Percentiles rank a stretch among this genome's conserved stretches.
These are phyloP conservation scores for Leptinotarsa lineolata DNA, from an alignment of 1,140 invertebrate genomes.

Conservation along the genomic window DNA sequence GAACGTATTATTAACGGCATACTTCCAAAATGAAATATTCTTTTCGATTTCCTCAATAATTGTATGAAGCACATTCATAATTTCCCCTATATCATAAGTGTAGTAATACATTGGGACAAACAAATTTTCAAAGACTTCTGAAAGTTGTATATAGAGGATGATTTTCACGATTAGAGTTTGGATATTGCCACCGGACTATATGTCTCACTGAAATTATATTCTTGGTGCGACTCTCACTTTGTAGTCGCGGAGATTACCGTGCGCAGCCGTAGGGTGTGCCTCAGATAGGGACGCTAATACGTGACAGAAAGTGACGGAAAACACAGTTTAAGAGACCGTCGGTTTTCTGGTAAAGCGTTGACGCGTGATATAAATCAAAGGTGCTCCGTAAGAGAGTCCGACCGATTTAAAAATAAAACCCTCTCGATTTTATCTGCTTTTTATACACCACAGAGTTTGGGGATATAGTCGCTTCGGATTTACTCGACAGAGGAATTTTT, in stretches of 20 bases:
- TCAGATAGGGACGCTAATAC: background rate
- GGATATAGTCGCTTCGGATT: background rate
- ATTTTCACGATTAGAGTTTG: background rate
- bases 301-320: background rate
- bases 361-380: slow-evolving; percentile 25
- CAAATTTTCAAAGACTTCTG: no score
- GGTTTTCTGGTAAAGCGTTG: slow-evolving; percentile 23
- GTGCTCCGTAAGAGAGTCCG: slow-evolving; percentile 5
- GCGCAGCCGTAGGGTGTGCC: slow-evolving; percentile 19
- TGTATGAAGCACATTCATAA: no score
- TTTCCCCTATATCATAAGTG: no score
- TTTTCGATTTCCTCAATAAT: no score
- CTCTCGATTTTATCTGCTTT: slow-evolving; percentile 19
- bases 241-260: background rate
- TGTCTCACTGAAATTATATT: background rate
- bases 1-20: no score
- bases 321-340: slow-evolving; percentile 14
- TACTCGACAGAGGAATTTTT: background rate
- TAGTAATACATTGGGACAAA: no score
- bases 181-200: background rate
- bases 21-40: no score
- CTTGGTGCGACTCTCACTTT: background rate
- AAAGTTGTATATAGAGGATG: no score
- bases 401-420: slow-evolving; percentile 20
- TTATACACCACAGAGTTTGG: slow-evolving; percentile 17